Percentiles rank a stretch among this genome's conserved stretches.
phyloP scores from a whole-genome alignment of 2,888 invertebrate genomes.

The Horisme vitalbata region DNA sequence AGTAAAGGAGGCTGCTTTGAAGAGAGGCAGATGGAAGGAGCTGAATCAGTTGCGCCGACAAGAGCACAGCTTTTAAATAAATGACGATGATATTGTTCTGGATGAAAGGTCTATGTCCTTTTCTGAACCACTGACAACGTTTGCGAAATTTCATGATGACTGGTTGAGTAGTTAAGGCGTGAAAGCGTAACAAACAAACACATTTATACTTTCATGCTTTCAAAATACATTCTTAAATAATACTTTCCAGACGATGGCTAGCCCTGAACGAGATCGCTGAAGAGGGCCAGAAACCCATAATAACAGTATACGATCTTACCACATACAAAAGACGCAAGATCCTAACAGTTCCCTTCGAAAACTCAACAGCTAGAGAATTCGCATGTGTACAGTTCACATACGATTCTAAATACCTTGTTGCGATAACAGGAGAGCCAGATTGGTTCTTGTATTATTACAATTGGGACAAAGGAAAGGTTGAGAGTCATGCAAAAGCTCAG shows the following conservation, averaged over 20 bases:
- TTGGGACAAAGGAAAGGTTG: slow-evolving; percentile 91
- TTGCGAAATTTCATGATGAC: too few species aligned
- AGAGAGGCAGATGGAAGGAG: too few species aligned
- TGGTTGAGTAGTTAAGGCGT: too few species aligned
- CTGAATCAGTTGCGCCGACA: too few species aligned
- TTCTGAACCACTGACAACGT: too few species aligned
- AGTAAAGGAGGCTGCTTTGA: too few species aligned
- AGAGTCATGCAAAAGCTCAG: slow-evolving; percentile 88
- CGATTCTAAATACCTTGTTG: slow-evolving; percentile 91
- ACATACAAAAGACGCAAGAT: slow-evolving; percentile 87
- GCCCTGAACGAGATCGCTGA: slow-evolving; percentile 85
- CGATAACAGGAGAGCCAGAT: slow-evolving; percentile 92
- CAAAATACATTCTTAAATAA: not conserved
- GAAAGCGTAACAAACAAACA: too few species aligned
- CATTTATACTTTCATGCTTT: too few species aligned
- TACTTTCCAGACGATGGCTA: slow-evolving; percentile 81
- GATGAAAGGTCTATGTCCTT: too few species aligned
- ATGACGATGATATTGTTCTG: too few species aligned
- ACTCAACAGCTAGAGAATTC: slow-evolving; percentile 84
- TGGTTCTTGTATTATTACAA: slow-evolving; percentile 91
- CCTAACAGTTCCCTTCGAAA: slow-evolving; percentile 85
- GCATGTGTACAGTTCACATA: slow-evolving; percentile 89
- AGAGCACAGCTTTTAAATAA: too few species aligned
- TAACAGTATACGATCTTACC: slow-evolving; percentile 87
- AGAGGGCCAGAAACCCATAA: slow-evolving; percentile 85